A percentile compares a stretch with the other conserved stretches of the same genome.
Evolutionary conservation across 2,797 vertebrate species (phyloP).

Genomic region (Eulemur coronatus): DNA sequence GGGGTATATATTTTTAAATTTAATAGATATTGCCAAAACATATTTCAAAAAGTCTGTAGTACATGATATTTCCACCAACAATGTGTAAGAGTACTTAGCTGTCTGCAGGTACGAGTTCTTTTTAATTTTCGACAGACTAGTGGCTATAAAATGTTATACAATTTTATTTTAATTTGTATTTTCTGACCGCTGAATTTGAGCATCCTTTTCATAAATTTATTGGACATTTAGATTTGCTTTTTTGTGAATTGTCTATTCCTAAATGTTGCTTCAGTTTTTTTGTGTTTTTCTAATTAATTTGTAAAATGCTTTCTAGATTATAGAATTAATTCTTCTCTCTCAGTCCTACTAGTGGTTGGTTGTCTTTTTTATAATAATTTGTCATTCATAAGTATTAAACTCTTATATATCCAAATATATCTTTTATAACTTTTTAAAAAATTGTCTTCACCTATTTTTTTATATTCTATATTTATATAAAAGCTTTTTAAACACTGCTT

Average conservation of each 20-base stretch:
- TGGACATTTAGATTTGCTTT: neutral
- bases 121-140: neutral
- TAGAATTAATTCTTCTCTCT: neutral
- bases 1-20: neutral
- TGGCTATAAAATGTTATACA: neutral
- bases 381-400: neutral
- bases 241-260: neutral
- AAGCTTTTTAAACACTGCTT: neutral
- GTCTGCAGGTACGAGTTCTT: neutral
- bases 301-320: neutral
- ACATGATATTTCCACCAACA: neutral
- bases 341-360: neutral
- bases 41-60: neutral
- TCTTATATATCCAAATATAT: neutral
- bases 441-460: neutral
- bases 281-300: neutral
- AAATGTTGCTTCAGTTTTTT: neutral
- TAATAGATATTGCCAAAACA: neutral
- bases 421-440: neutral
- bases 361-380: neutral
- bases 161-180: slow-evolving; percentile 13
- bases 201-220: neutral
- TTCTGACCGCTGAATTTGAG: neutral
- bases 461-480: neutral
- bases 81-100: neutral